Base-by-base conservation (phyloP, 1,140 invertebrate genomes). In the Psilanteris sp. region DNA sequence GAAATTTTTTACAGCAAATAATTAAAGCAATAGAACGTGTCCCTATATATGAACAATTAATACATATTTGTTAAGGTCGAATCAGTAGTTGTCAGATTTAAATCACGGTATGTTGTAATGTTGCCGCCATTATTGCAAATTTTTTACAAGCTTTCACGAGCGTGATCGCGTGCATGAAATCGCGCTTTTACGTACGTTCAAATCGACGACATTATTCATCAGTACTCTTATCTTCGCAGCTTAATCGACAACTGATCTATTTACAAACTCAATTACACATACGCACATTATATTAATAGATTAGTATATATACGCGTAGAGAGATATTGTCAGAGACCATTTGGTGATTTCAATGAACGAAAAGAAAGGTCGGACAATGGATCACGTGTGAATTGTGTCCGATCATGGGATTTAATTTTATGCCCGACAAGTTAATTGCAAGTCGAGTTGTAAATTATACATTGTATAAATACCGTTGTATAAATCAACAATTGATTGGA, bases 291-390 rank as follows among this genome's bases (percentile, higher is more conserved):
- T 37, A 37, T 52, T 36, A 52, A 16, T 37, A 52, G 31, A 52
- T 15, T 26, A n/a, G n/a, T n/a, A n/a, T 15, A 13, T 13, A 10
- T 3, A n/a, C 34, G n/a, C 22, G 14, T 8, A 5, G 2, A 4
- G 15, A 10, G 20, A 37, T 2, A n/a, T n/a, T 7, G 10, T 11
- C 14, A 6, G 20, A 24, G 41, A 11, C 9, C 34, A 37, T 24
- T 61, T 3, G 22, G 55, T 18, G 41, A 61, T 29, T 46, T 61
- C 14, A 37, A 61, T 31, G 55, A 27, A 20, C 9, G 55, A 7
- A 44, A 36, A 36, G 55, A 61, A 61, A 61, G 55, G 41, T 46
- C 41, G 9, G 7, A 27, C 41, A 61, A 61, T 46, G 22, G 55
- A 36, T 34, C 29, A 24, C 41, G 13, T 39, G 16, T 20, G 14